Percentiles rank a stretch among this genome's conserved stretches.
phyloP scores from a whole-genome alignment of 1,140 invertebrate species.

The Sinonovacula constricta region DNA sequence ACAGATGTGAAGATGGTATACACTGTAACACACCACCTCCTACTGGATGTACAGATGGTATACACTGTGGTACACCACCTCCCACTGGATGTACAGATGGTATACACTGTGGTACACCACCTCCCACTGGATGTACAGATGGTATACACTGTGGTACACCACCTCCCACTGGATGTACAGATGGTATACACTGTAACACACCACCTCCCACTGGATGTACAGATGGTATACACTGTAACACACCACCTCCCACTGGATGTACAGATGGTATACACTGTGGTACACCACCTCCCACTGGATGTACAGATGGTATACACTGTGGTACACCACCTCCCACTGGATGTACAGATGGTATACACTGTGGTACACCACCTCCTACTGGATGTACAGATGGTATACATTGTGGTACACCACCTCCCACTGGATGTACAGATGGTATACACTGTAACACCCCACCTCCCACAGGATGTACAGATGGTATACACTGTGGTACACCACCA shows the following conservation, averaged over 20 bases:
- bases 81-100: conserved; percentile 31
- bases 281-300: conserved; percentile 12
- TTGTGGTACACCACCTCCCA: conserved; percentile 44
- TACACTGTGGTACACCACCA: conserved; percentile 47
- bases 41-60: conserved; percentile 24
- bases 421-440: conserved; percentile 26
- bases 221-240: conserved; percentile 47
- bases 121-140: conserved; percentile 26
- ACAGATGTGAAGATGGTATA: conserved; percentile 26
- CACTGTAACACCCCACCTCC: conserved; percentile 44
- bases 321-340: conserved; percentile 1
- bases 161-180: conserved; percentile 12
- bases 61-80: conserved; percentile 27
- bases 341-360: conserved; percentile 32
- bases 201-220: conserved; percentile 19
- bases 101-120: conserved; percentile 41
- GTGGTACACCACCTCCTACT: conserved; percentile 34
- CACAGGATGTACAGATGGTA: conserved; percentile 33
- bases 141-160: conserved; percentile 45
- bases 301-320: conserved; percentile 20
- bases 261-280: conserved; percentile 36
- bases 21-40: conserved; percentile 42
- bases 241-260: conserved; percentile 24
- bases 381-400: conserved; percentile 36
- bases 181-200: conserved; percentile 38